These are phyloP conservation scores for Chaunax sp. DNA, from an alignment of 2,797 vertebrate genomes.

Conservation along the genomic window DNA sequence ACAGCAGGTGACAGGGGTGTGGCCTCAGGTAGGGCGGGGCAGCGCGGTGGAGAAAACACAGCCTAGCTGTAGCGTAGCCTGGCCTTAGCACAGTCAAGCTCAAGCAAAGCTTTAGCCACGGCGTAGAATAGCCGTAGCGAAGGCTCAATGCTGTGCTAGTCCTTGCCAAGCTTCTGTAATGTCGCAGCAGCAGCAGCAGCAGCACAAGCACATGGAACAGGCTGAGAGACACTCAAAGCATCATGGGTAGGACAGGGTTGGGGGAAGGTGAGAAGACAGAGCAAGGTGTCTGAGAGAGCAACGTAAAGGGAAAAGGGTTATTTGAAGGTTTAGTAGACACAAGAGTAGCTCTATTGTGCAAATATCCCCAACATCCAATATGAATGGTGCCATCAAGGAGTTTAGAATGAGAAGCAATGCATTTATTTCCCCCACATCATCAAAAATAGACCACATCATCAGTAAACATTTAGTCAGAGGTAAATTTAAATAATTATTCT, in stretches of 20 bases:
- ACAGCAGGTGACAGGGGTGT: constrained; percentile 96
- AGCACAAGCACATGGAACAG: constrained; percentile 93
- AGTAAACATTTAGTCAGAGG: constrained; percentile 18
- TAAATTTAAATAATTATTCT: neutral
- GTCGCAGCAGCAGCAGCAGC: constrained; percentile 89
- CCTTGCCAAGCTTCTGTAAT: constrained; percentile 85
- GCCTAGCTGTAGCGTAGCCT: constrained; percentile 71
- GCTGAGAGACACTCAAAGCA: constrained; percentile 88
- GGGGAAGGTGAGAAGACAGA: constrained; percentile 83
- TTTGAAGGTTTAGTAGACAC: constrained; percentile 97
- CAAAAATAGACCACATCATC: constrained; percentile 47
- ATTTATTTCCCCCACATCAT: constrained; percentile 23
- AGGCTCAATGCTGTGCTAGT: constrained; percentile 92
- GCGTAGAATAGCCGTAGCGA: constrained; percentile 64
- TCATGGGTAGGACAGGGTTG: constrained; percentile 87
- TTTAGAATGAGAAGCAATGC: constrained; percentile 11
- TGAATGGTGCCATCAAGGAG: constrained; percentile 13
- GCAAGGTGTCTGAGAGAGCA: constrained; percentile 94
- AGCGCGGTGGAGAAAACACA: constrained; percentile 67
- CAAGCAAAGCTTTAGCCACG: constrained; percentile 71
- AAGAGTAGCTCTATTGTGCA: constrained; percentile 92
- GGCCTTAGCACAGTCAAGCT: constrained; percentile 75
- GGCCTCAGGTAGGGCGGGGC: constrained; percentile 92
- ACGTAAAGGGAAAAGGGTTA: constrained; percentile 95
- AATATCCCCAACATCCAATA: constrained; percentile 88